Percentiles rank a stretch among this genome's conserved stretches.
These are phyloP conservation scores for Meloidogyne hapla DNA, from an alignment of 1,140 invertebrate species.

Conservation along the genomic window DNA sequence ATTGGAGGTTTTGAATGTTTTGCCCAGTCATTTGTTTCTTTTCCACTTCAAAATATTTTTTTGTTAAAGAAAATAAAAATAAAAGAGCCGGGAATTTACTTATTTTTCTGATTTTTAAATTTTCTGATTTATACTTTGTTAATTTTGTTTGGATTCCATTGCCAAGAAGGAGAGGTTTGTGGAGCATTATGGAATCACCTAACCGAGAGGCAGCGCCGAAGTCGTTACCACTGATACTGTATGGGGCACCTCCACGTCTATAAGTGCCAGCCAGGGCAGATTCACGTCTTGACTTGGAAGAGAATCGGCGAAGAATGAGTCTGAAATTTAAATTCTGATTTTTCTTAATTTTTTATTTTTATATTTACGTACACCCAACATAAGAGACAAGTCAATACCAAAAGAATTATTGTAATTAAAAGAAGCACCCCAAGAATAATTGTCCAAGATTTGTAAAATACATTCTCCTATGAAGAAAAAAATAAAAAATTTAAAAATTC, in stretches of 20 bases:
- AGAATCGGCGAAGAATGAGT: background rate
- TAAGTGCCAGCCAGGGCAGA: slow-evolving; percentile 9
- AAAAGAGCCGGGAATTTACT: background rate
- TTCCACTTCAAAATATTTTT: slow-evolving; percentile 8
- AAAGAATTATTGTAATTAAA: slow-evolving; percentile 11
- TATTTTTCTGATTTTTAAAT: background rate
- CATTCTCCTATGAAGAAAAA: background rate
- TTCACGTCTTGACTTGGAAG: background rate
- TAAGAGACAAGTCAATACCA: slow-evolving; percentile 6
- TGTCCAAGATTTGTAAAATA: slow-evolving; percentile 28
- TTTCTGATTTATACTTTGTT: background rate
- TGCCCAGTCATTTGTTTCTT: slow-evolving; percentile 15
- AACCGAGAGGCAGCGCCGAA: slow-evolving; percentile 15
- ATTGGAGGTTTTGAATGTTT: slow-evolving; percentile 14
- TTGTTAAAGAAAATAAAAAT: background rate
- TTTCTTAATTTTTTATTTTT: no score
- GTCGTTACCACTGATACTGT: slow-evolving; percentile 25
- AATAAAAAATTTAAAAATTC: background rate
- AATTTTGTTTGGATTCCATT: slow-evolving; percentile 1
- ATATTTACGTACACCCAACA: slow-evolving; percentile 22
- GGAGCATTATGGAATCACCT: slow-evolving; percentile 13
- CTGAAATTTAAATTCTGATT: background rate
- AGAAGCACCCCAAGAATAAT: slow-evolving; percentile 30
- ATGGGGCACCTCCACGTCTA: background rate
- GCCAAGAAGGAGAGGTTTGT: background rate